Evolutionary conservation across 2,113 vertebrate species (phyloP).

Genomic region (Astur gentilis): DNA sequence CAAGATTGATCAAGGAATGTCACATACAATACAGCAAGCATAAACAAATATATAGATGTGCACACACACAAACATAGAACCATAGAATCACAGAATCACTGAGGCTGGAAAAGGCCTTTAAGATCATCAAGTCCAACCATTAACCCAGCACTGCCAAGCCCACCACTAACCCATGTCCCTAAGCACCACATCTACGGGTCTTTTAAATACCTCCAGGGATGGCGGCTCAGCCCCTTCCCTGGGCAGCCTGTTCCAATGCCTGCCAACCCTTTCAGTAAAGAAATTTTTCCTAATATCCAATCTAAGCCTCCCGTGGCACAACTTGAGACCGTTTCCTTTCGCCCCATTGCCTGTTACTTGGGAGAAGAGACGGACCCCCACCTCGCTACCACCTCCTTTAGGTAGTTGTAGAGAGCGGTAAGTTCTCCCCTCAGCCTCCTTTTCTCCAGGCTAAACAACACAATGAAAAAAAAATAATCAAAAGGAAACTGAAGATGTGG

Average conservation of each 20-base stretch:
- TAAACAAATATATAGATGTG: neutral
- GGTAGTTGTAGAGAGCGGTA: fast-evolving
- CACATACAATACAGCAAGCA: neutral
- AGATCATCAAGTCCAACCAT: neutral
- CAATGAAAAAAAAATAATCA: neutral
- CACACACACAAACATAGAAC: neutral
- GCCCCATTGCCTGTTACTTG: neutral
- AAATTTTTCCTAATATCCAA: neutral
- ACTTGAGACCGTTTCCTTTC: neutral
- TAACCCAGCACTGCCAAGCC: neutral
- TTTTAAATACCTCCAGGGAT: neutral
- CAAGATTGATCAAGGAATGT: neutral
- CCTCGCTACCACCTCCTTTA: neutral
- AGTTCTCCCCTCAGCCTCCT: neutral
- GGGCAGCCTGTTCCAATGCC: neutral
- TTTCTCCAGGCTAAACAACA: neutral
- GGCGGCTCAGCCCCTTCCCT: neutral
- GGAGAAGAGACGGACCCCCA: neutral
- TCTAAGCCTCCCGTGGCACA: neutral
- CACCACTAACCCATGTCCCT: neutral
- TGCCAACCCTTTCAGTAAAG: fast-evolving
- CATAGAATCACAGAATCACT: neutral
- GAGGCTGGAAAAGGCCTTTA: neutral
- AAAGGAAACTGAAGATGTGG: neutral
- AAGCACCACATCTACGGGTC: neutral